A percentile compares a stretch with the other conserved stretches of the same genome.
Evolutionary conservation across 2,888 invertebrate species (phyloP).

Genomic region (Cepaea hortensis): DNA sequence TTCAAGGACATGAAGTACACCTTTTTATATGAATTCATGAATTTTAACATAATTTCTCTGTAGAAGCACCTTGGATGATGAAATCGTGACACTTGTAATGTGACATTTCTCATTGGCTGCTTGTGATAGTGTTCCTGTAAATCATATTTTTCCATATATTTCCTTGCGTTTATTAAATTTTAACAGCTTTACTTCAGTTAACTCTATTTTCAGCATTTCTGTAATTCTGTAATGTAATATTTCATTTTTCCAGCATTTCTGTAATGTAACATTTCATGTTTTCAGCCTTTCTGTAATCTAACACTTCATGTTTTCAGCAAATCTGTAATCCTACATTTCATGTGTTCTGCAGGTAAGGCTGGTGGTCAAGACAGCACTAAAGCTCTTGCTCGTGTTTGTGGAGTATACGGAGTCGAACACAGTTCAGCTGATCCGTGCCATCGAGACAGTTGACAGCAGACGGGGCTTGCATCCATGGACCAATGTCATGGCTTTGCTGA

Average conservation of each 20-base stretch:
- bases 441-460: slow-evolving; percentile 82
- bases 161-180: no score
- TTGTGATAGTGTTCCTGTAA: no score
- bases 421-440: slow-evolving; percentile 91
- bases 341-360: slow-evolving; percentile 86
- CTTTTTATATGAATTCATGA: no score
- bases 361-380: slow-evolving; percentile 97
- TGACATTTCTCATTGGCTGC: no score
- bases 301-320: not conserved
- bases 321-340: not conserved
- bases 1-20: no score
- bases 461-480: slow-evolving; percentile 82
- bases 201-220: not conserved
- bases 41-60: no score
- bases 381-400: slow-evolving; percentile 96
- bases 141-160: no score
- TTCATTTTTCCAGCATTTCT: not conserved
- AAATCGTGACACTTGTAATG: no score
- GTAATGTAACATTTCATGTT: not conserved
- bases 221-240: not conserved
- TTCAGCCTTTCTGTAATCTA: not conserved
- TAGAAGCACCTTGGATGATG: no score
- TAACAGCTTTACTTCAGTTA: no score
- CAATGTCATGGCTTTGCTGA: slow-evolving; percentile 88
- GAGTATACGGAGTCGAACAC: slow-evolving; percentile 98